Base-by-base conservation (phyloP, 2,113 vertebrate genomes). In the Labrus mixtus region DNA sequence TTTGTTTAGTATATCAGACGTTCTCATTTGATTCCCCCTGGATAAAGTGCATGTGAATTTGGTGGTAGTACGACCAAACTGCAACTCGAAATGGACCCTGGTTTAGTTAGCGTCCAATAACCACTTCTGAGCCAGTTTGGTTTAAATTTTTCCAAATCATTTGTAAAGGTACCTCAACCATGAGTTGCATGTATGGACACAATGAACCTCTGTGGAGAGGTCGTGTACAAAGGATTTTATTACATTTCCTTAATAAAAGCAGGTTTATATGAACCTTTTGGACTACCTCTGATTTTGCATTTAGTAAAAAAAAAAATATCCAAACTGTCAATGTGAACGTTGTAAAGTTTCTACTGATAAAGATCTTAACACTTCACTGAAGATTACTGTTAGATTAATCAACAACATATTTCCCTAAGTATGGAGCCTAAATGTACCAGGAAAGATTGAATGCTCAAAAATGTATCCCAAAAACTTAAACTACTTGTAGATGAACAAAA, bases 241-340 rank as follows among this genome's bases (percentile, higher is more conserved):
- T 98, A 97, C 96, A 97, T 97, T 98, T 98, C 96, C 96, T 97
- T 97, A 98, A 98, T 97, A 98, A 98, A 98, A 95, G 91, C 95
- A 94, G 95, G 95, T 97, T 97, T 96, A 95, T 90, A 89, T 87
- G 81, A 48, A 64, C 16, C 22, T 82, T 69, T 78, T 58, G 56
- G 50, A 37, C 54, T 54, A 58, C 6, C 15, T 80, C 33, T 54
- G 33, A 56, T 73, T 56, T 22, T 55, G 7, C 4, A 20, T 55
- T 17, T 58, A 50, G 17, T 45, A 19, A 39, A 43, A 3, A 37
- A 37, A 41, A 9, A 11, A 6, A 41, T 10, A 39, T 41, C 9
- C 33, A 16, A 70, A 78, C 25, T 22, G 5, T 43, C 33, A 17
- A 1, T 41, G 13, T 19, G 9, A 37, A 60, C 19, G 20, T 25